phyloP scores from a whole-genome alignment of 2,113 vertebrate genomes.

The Vulpes ferrilata region DNA sequence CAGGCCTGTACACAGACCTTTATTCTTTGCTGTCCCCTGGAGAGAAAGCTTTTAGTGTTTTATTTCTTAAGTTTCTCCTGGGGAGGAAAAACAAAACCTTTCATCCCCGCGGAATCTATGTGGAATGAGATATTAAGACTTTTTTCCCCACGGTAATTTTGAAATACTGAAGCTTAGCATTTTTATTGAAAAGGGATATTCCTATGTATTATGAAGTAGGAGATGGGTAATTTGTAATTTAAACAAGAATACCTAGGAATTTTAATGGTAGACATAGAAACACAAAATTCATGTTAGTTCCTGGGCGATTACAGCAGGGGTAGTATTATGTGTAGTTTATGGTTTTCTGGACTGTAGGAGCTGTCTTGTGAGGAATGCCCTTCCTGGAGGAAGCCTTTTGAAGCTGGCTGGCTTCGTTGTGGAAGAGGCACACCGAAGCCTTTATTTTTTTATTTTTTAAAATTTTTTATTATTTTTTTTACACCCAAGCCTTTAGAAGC shows the following conservation, averaged over 20 bases:
- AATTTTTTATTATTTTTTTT: no score
- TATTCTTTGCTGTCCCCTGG: neutral
- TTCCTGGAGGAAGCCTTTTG: neutral
- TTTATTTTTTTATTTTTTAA: neutral
- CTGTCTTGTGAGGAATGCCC: neutral
- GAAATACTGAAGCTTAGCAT: neutral
- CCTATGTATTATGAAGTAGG: neutral
- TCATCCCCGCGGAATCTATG: neutral
- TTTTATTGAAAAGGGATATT: constrained; percentile 21
- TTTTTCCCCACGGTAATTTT: neutral
- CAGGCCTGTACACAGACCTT: neutral
- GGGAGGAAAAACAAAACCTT: constrained; percentile 29
- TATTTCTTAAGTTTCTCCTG: constrained; percentile 26
- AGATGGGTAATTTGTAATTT: neutral
- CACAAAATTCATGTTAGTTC: neutral
- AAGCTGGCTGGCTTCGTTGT: neutral
- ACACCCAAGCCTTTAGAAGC: neutral
- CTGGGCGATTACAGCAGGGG: neutral
- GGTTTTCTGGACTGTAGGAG: neutral
- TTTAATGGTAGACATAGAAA: neutral
- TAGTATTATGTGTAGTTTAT: neutral
- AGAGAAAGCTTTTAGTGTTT: neutral
- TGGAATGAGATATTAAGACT: neutral
- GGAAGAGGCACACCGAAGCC: neutral
- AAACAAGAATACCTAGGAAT: constrained; percentile 30